Evolutionary conservation across 2,797 vertebrate species (phyloP).

Genomic region (Phaenicophaeus curvirostris): DNA sequence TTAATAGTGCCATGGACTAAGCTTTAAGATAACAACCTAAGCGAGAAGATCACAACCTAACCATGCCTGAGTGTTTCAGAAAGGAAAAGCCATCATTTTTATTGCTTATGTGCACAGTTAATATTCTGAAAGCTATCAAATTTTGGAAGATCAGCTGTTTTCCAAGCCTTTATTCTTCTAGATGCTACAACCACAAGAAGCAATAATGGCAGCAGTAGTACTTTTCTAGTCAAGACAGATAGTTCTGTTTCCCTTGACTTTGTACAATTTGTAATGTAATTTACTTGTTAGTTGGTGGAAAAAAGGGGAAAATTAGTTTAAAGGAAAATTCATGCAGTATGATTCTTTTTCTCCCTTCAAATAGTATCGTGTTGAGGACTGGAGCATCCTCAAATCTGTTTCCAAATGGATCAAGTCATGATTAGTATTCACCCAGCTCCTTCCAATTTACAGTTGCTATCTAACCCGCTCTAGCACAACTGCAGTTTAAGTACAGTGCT

Average conservation of each 20-base stretch:
- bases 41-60: neutral
- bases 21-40: neutral
- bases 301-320: neutral
- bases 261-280: neutral
- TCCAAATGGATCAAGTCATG: neutral
- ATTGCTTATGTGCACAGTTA: neutral
- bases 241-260: neutral
- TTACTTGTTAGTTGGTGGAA: neutral
- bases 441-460: neutral
- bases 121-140: neutral
- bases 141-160: neutral
- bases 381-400: neutral
- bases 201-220: neutral
- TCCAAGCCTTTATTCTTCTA: neutral
- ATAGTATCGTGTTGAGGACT: neutral
- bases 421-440: neutral
- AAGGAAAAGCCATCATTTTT: neutral
- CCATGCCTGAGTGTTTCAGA: neutral
- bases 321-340: neutral
- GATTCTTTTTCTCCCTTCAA: neutral
- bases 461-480: neutral
- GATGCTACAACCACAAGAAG: neutral
- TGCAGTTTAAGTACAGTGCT: neutral
- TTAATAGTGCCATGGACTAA: neutral
- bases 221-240: neutral